These are phyloP conservation scores for Sebastes itinus DNA, from an alignment of 2,797 vertebrate species.

Conservation along the genomic window DNA sequence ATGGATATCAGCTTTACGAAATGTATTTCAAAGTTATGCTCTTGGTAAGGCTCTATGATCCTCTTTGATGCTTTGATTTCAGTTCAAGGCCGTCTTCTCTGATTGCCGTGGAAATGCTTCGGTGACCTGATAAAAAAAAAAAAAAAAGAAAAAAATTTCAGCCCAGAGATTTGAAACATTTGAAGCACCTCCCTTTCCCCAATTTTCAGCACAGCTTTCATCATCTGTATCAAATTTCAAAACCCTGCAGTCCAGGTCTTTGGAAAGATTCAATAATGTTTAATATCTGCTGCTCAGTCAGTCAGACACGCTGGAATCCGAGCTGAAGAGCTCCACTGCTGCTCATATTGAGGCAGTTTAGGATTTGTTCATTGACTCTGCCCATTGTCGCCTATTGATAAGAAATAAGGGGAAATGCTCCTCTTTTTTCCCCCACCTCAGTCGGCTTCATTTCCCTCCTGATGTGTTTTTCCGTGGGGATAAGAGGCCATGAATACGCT, in stretches of 20 bases:
- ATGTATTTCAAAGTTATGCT: slow-evolving; percentile 25
- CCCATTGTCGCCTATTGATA: slow-evolving; percentile 58
- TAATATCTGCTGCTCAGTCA: slow-evolving; percentile 66
- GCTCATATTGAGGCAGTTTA: slow-evolving; percentile 46
- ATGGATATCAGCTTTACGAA: slow-evolving; percentile 3
- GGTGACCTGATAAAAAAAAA: slow-evolving; percentile 55
- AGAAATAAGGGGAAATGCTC: slow-evolving; percentile 43
- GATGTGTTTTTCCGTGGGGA: slow-evolving; percentile 60
- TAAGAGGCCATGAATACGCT: slow-evolving; percentile 61
- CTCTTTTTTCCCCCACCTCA: neutral
- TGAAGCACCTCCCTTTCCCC: slow-evolving; percentile 16
- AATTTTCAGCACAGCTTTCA: slow-evolving; percentile 53
- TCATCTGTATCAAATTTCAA: slow-evolving; percentile 68
- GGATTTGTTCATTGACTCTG: slow-evolving; percentile 54
- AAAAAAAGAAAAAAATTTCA: slow-evolving; percentile 40
- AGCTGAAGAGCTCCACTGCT: slow-evolving; percentile 33
- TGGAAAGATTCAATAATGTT: slow-evolving; percentile 70
- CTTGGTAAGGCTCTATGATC: slow-evolving; percentile 22
- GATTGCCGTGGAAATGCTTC: slow-evolving; percentile 60
- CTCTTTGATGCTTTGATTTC: slow-evolving; percentile 52
- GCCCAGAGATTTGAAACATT: slow-evolving; percentile 56
- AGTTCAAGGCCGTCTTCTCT: slow-evolving; percentile 41
- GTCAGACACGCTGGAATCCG: slow-evolving; percentile 45
- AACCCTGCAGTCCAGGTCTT: slow-evolving; percentile 53
- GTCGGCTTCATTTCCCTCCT: slow-evolving; percentile 61